Base-by-base conservation (phyloP, 2,113 vertebrate genomes). In the Heteronetta atricapilla region DNA sequence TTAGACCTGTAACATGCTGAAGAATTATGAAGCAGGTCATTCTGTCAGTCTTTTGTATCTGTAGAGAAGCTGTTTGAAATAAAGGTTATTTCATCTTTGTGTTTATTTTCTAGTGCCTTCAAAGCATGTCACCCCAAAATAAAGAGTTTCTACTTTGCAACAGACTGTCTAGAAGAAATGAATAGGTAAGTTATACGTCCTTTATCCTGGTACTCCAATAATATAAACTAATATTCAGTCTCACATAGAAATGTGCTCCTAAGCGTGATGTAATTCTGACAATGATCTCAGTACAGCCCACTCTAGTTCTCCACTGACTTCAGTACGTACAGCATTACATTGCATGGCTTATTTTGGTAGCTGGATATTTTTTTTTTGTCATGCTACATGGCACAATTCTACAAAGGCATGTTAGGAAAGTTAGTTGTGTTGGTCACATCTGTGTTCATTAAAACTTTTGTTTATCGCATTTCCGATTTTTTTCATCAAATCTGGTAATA, bases 71-170 rank as follows among this genome's bases (percentile, higher is more conserved):
- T 36, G 19, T 40, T 76, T 19, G 36, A 68, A 85, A 84, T 13
- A 46, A 93, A 95, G 93, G 11, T 5, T 34, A 55, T 86, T 88
- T 67, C 64, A 48, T 69, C 73, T 95, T 78, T 97, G 34, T 95
- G 52, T 38, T 93, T 87, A 40, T 82, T 90, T 95, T 78, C 4
- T 74, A 99, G 99, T 92, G 98, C 98, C 96, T 99, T 99, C 98
- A 99, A 99, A 98, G 99, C 98, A 42, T 99, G 98, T 90, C 99
- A 99, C 96, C 98, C 99, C 87, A 98, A 98, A 98, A 98, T 99
- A 96, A 99, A 99, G 98, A 99, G 98, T 88, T 99, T 99, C 98
- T 99, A 99, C 97, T 99, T 99, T 8, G 98, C 99, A 94, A 99
- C 98, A 5, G 98, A 99, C 95, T 99, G 98, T 97, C 98, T 98